Conservation (phyloP, 2,888 invertebrate species). For the Agrenia bidenticulata region DNA sequence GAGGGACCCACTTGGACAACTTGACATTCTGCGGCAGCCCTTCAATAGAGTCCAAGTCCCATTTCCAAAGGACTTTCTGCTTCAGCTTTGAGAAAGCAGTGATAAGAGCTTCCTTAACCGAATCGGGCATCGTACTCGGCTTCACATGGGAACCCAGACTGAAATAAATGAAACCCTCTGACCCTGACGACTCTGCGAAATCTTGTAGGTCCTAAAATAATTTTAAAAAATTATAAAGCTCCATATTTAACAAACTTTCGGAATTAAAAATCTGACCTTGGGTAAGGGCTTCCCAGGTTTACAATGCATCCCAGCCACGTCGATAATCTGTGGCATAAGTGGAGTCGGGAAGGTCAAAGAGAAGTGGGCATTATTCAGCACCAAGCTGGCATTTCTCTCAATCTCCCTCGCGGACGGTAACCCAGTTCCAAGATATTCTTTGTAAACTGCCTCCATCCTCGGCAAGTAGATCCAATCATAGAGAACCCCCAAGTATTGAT, state of each 20-base stretch:
- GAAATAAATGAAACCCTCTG: conserved; percentile 73
- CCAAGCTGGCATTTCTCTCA: conserved; percentile 44
- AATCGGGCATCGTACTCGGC: conserved; percentile 76
- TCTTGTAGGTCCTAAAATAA: conserved; percentile 9
- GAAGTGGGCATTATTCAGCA: conserved; percentile 49
- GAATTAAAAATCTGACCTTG: conserved; percentile 33
- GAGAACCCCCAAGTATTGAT: conserved; percentile 55
- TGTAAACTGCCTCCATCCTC: conserved; percentile 24
- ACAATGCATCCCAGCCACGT: conserved; percentile 53
- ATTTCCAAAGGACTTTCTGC: conserved; percentile 81
- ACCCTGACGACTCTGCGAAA: conserved; percentile 5
- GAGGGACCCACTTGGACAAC: conserved; percentile 70
- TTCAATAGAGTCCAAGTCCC: conserved; percentile 66
- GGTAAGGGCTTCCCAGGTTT: conserved; percentile 48
- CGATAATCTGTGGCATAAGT: conserved; percentile 48
- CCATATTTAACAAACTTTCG: too few species aligned
- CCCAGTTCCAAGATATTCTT: conserved; percentile 30
- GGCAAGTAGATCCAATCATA: conserved; percentile 55
- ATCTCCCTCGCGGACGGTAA: conserved; percentile 45
- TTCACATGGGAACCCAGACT: conserved; percentile 84
- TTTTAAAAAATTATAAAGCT: background rate
- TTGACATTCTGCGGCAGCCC: conserved; percentile 65
- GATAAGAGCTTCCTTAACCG: conserved; percentile 68
- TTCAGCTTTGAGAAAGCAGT: conserved; percentile 74
- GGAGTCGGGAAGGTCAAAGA: conserved; percentile 40